Evolutionary conservation across 2,888 invertebrate species (phyloP).

Genomic region (Tethea ocularis): DNA sequence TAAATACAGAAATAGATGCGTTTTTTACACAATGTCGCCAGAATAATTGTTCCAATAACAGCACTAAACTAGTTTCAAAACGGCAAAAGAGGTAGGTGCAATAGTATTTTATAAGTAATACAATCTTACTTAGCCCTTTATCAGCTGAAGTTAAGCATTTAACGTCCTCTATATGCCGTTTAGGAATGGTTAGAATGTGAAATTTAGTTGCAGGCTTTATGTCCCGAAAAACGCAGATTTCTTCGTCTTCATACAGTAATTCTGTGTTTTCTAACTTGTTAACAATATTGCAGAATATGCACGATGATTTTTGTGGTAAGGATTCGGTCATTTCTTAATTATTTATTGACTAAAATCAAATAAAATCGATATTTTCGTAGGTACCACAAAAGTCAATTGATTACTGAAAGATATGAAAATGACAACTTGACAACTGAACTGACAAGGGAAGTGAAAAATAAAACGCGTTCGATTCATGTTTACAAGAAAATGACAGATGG

Average conservation of each 20-base stretch:
- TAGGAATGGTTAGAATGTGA: slow-evolving; percentile 92
- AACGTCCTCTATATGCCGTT: slow-evolving; percentile 89
- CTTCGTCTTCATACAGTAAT: slow-evolving; percentile 88
- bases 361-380: not conserved
- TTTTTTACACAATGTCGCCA: too few relatives aligned
- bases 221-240: slow-evolving; percentile 91
- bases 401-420: too few relatives aligned
- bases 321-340: slow-evolving; percentile 45
- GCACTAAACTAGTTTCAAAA: not conserved
- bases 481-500: not conserved
- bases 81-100: not conserved
- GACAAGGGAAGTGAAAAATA: not conserved
- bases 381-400: not conserved
- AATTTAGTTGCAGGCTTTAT: slow-evolving; percentile 91
- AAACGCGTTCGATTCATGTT: not conserved
- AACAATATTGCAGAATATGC: slow-evolving; percentile 90
- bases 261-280: slow-evolving; percentile 84
- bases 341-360: not conserved
- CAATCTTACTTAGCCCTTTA: slow-evolving; percentile 86
- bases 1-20: too few relatives aligned
- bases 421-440: too few relatives aligned
- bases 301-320: slow-evolving; percentile 61
- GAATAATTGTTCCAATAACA: too few relatives aligned
- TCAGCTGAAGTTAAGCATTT: slow-evolving; percentile 87
- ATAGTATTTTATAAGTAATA: not conserved